phyloP scores from a whole-genome alignment of 2,797 vertebrate genomes.

The Rhinoraja longicauda region DNA sequence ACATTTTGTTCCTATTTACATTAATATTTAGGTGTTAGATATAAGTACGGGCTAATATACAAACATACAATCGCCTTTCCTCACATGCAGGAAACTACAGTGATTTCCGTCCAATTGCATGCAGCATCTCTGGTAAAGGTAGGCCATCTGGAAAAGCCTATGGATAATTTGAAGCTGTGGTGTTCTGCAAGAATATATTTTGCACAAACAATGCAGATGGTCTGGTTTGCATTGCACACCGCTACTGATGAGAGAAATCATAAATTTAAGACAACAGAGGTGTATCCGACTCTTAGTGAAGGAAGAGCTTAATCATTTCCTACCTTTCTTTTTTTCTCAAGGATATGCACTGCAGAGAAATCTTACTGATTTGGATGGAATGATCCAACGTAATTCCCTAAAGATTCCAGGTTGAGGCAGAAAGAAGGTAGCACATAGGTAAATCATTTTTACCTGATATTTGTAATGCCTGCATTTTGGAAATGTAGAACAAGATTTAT shows the following conservation, averaged over 20 bases:
- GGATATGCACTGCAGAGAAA: constrained; percentile 14
- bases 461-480: background rate
- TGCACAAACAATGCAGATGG: constrained; percentile 18
- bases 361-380: constrained; percentile 28
- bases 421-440: background rate
- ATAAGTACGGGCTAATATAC: background rate
- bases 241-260: background rate
- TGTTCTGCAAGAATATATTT: constrained; percentile 30
- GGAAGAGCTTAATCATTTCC: constrained; percentile 22
- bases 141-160: constrained; percentile 22
- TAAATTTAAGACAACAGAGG: constrained; percentile 20
- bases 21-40: background rate
- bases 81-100: background rate
- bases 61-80: background rate
- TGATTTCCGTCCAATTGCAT: background rate
- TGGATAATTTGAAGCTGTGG: constrained; percentile 1
- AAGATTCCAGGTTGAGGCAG: background rate
- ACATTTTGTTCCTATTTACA: background rate
- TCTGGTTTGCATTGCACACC: constrained; percentile 13
- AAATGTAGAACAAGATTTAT: constrained; percentile 16
- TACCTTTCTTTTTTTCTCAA: constrained; percentile 27
- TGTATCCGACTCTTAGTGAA: background rate
- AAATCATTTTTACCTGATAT: background rate
- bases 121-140: constrained; percentile 18
- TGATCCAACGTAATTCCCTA: constrained; percentile 20